Conservation (phyloP, 1,140 invertebrate species). For the Pseudomyrmex flavicornis region DNA sequence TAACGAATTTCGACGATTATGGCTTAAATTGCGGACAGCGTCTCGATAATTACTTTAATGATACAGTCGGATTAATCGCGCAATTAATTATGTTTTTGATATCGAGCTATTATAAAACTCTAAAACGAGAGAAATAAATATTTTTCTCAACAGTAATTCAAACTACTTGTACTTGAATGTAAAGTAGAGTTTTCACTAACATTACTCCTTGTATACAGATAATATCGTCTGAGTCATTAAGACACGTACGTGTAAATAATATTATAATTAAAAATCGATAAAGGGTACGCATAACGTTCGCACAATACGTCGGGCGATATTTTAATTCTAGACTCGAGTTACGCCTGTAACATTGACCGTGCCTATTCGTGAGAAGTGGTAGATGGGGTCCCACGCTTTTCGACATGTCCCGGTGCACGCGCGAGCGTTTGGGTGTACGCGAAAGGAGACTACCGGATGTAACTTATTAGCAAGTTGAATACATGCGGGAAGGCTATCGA, state of each 20-base stretch:
- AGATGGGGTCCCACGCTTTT: constrained; percentile 61
- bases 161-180: background rate
- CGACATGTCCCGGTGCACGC: constrained; percentile 12
- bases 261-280: background rate
- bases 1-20: constrained; percentile 35
- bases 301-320: background rate
- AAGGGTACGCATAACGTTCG: background rate
- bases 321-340: background rate
- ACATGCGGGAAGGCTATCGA: constrained; percentile 57
- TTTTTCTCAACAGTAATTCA: too few species aligned
- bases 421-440: constrained; percentile 53
- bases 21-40: background rate
- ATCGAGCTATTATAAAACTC: background rate
- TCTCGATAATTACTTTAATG: background rate
- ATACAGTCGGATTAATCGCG: background rate
- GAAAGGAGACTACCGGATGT: constrained; percentile 72
- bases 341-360: constrained; percentile 2
- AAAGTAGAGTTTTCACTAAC: background rate
- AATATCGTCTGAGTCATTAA: background rate
- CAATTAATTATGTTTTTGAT: background rate
- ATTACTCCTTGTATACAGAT: background rate
- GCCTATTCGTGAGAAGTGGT: background rate
- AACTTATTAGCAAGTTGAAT: constrained; percentile 73
- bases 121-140: too few species aligned
- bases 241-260: background rate